Evolutionary conservation across 2,797 vertebrate genomes (phyloP), one percentile per base, ranked within the genome.

Genomic region (Gymnocypris eckloni): DNA sequence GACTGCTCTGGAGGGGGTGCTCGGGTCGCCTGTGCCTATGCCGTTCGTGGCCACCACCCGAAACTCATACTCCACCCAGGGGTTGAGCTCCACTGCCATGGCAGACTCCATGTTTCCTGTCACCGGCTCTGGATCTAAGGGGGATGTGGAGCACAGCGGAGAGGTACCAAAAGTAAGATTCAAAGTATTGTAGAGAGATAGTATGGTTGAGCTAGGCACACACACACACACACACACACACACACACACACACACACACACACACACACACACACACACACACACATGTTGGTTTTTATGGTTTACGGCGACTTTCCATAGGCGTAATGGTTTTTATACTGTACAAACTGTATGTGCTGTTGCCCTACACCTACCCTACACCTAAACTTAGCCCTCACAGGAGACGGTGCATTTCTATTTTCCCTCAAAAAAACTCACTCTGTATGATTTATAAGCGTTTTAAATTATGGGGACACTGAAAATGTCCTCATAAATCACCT

Each of bases 41-140:
- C 94, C 96, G 25, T 98, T 99, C 83, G 95, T 98, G 79, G 98
- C 98, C 82, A 99, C 98, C 69, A 99, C 98, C 90, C 98, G 95
- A 90, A 99, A 99, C 91, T 99, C 98, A 37, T 99, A 99, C 82
- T 99, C 98, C 88, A 99, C 97, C 98, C 98, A 99, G 15, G 98
- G 98, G 89, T 97, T 99, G 89, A 99, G 95, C 52, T 98, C 96
- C 54, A 98, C 96, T 10, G 97, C 98, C 95, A 98, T 96, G 59
- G 98, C 97, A 22, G 98, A 98, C 89, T 99, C 98, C 97, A 99
- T 96, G 90, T 97, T 97, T 79, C 98, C 98, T 4, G 96, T 97
- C 90, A 99, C 98, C 6, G 94, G 93, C 79, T 98, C 97, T 84
- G 98, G 98, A 87, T 98, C 98, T 99, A 91, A 7, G 86, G 87